Evolutionary conservation across 2,113 vertebrate species (phyloP).

Genomic region (Theristicus caerulescens): DNA sequence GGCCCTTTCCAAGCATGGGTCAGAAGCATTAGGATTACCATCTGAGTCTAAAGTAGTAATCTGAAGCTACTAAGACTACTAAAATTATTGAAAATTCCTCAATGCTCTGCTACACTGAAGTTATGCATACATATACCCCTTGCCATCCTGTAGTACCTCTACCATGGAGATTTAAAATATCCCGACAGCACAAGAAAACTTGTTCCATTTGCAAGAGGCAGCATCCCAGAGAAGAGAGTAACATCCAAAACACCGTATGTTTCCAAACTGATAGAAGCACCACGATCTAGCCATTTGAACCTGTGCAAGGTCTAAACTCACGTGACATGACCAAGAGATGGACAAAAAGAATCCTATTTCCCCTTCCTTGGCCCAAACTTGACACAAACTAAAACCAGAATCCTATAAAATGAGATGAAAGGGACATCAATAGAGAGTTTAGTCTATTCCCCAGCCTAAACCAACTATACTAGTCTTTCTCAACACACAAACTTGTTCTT

Average conservation of each 20-base stretch:
- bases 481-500: not conserved
- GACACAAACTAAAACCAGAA: not conserved
- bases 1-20: not conserved
- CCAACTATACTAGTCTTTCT: not conserved
- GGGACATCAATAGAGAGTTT: not conserved
- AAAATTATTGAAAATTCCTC: not conserved
- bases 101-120: not conserved
- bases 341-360: not conserved
- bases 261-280: not conserved
- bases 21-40: not conserved
- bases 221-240: not conserved
- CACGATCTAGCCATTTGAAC: rapidly evolving
- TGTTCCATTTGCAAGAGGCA: not conserved
- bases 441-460: not conserved
- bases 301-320: not conserved
- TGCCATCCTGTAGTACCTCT: not conserved
- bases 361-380: not conserved
- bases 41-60: not conserved
- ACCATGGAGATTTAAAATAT: not conserved
- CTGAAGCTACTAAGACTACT: not conserved
- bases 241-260: rapidly evolving
- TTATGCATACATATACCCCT: not conserved
- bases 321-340: rapidly evolving
- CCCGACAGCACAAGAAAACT: not conserved
- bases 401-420: not conserved